Evolutionary conservation across 2,113 vertebrate species (phyloP).

Genomic region (Psilopogon haemacephalus): DNA sequence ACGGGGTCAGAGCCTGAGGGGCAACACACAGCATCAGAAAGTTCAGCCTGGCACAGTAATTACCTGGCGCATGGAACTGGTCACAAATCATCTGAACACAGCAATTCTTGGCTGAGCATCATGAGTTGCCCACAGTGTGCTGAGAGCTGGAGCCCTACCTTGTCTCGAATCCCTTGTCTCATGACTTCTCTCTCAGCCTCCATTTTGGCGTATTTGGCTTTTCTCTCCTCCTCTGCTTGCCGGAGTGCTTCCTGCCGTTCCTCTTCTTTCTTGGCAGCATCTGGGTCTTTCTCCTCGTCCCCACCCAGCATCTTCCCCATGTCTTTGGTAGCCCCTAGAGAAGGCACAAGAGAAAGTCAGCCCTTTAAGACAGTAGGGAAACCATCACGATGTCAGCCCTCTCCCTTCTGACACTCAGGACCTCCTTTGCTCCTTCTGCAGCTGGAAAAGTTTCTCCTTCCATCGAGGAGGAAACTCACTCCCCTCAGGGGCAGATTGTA

Average conservation of each 20-base stretch:
- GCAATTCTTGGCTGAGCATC: not conserved
- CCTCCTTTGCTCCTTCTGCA: not conserved
- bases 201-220: conserved; percentile 92
- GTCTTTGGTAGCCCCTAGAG: conserved; percentile 87
- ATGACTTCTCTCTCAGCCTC: conserved; percentile 90
- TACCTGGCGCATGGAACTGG: not conserved
- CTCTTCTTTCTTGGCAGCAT: conserved; percentile 90
- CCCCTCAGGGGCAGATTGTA: not conserved
- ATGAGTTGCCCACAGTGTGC: too few relatives aligned
- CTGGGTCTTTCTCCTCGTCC: conserved; percentile 88
- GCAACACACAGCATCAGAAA: not conserved
- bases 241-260: conserved; percentile 89
- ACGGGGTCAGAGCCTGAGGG: not conserved
- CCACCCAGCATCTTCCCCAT: conserved; percentile 88
- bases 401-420: not conserved
- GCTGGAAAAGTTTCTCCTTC: not conserved
- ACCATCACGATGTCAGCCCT: not conserved
- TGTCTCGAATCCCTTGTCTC: conserved; percentile 92
- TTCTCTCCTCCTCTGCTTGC: conserved; percentile 91
- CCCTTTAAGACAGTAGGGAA: not conserved
- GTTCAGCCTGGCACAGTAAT: not conserved
- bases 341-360: not conserved
- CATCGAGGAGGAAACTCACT: not conserved
- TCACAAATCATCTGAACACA: not conserved
- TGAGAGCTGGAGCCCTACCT: conserved; percentile 73